Base-by-base conservation (phyloP, 2,797 vertebrate genomes). In the Sardinella longiceps region DNA sequence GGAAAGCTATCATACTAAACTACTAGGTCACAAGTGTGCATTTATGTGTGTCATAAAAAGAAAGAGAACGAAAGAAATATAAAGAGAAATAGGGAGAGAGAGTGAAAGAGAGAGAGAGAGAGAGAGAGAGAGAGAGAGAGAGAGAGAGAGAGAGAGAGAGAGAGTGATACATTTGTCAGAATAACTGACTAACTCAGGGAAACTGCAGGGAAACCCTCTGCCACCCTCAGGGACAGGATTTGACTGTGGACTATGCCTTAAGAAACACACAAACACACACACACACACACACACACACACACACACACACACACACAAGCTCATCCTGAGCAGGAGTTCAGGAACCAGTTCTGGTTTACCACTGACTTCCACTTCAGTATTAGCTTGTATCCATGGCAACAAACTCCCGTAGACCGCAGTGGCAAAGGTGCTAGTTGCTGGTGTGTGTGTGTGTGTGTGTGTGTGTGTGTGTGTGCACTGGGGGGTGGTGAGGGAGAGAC, bases 341-440 rank as follows among this genome's bases (percentile, higher is more conserved):
- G 85, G 83, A 84, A 85, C 87, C 85, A 87, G 84, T 81, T 77
- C 82, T n/a, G 84, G 80, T 81, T 70, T 84, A 87, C 89, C 82
- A 77, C 83, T 84, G 82, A 82, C 83, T 88, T 82, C 82, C 39
- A 63, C 82, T 81, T 85, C 85, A 87, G 81, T 86, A 81, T 88
- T 87, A 84, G 82, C 85, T 37, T 18, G 88, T 90, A 89, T 88
- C 90, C 88, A 90, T 90, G 87, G 90, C 86, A 91, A 90, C 89
- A 81, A 81, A 90, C 88, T 88, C 84, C 83, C 87, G 84, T 56
- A 85, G 82, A 84, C 77, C 37, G 51, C 53, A 74, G 66, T 74
- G 66, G 66, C 30, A 43, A 77, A 77, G 33, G 33, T 77, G 70
- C 63, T 66, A 66, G 60, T 30, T 56, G 53, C 11, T 63, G 9